These are phyloP conservation scores for Liopterus haemorrhoidalis DNA, from an alignment of 2,888 invertebrate genomes.

Conservation along the genomic window DNA sequence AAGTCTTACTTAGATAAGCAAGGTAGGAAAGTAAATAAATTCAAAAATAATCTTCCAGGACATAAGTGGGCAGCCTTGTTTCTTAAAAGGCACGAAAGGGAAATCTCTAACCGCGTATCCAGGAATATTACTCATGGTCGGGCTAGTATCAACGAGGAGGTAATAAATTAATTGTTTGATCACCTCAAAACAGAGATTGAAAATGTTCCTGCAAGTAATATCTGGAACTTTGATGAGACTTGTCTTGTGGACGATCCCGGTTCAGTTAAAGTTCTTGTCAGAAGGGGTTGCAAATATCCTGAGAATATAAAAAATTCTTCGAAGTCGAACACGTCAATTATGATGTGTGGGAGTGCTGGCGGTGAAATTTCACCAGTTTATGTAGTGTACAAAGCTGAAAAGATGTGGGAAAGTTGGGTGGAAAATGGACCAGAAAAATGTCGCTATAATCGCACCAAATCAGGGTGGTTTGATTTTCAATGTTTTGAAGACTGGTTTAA, in stretches of 20 bases:
- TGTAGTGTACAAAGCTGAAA: constrained; percentile 36
- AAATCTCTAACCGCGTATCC: constrained; percentile 4
- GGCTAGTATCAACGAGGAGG: constrained; percentile 5
- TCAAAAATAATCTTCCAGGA: constrained; percentile 4
- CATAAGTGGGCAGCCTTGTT: constrained; percentile 1
- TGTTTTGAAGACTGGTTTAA: constrained; percentile 32
- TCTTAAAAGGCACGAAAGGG: constrained; percentile 5
- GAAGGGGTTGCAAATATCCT: constrained; percentile 30
- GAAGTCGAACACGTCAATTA: constrained; percentile 33
- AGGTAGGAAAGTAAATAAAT: constrained; percentile 4
- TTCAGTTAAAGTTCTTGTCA: constrained; percentile 24
- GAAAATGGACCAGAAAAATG: constrained; percentile 32
- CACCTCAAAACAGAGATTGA: constrained; percentile 12
- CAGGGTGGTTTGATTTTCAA: constrained; percentile 32
- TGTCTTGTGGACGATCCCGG: constrained; percentile 38
- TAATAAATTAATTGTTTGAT: constrained; percentile 12
- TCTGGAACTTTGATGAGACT: constrained; percentile 29
- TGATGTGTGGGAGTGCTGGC: constrained; percentile 34
- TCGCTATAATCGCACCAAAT: constrained; percentile 37
- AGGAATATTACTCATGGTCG: constrained; percentile 1
- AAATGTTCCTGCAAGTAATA: constrained; percentile 15
- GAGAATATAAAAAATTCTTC: constrained; percentile 33
- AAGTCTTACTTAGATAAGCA: constrained; percentile 3
- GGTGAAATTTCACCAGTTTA: constrained; percentile 35
- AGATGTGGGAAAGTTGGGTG: constrained; percentile 37